Conservation (phyloP, 2,888 invertebrate genomes). For the Euzetes globulus region DNA sequence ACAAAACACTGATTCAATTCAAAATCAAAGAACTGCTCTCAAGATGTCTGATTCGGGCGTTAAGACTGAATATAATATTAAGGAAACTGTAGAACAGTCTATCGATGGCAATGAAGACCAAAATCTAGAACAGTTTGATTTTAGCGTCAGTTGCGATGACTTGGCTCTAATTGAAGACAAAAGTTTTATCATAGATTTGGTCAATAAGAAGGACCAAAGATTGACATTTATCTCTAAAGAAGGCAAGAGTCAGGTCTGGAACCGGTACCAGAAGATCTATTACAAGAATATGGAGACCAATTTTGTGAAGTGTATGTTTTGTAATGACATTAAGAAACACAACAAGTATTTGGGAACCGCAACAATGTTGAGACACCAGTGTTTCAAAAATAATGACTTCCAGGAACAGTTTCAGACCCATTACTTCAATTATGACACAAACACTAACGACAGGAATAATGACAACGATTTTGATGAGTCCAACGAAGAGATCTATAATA, state of each 20-base stretch:
- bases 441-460: background rate
- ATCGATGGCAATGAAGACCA: no score
- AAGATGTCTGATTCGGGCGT: no score
- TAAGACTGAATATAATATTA: no score
- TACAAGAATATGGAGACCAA: background rate
- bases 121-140: background rate
- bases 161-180: background rate
- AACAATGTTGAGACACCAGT: background rate
- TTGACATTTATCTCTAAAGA: background rate
- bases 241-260: slow-evolving; percentile 9
- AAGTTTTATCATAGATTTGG: slow-evolving; percentile 1
- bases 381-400: background rate
- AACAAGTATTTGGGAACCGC: slow-evolving; percentile 4
- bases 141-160: background rate
- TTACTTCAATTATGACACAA: background rate
- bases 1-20: no score
- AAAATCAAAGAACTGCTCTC: no score
- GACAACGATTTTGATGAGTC: background rate
- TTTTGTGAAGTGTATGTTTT: slow-evolving; percentile 4
- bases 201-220: background rate
- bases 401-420: background rate
- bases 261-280: background rate
- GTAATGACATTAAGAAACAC: slow-evolving; percentile 13
- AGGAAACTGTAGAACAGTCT: no score
- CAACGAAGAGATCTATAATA: background rate